Conservation (phyloP, 2,113 vertebrate species). For the Perca flavescens region DNA sequence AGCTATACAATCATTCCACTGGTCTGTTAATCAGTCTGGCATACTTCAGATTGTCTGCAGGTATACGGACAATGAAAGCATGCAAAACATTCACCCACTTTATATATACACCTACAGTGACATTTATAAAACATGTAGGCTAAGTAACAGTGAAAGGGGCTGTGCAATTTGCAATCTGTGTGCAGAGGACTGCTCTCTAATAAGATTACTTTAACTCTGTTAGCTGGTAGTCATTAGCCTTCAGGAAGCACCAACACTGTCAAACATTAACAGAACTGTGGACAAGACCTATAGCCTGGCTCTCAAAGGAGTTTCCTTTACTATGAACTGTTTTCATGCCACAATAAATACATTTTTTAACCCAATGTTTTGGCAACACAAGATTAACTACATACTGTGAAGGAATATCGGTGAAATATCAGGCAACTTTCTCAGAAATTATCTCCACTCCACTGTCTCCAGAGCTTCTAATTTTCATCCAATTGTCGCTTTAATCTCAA, state of each 20-base stretch:
- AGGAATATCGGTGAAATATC: neutral
- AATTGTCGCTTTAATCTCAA: neutral
- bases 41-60: neutral
- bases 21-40: neutral
- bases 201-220: neutral
- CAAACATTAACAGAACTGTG: slow-evolving; percentile 51
- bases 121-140: too few species aligned
- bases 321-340: neutral
- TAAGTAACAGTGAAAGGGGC: neutral
- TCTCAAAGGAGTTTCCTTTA: neutral
- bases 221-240: neutral
- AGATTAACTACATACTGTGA: neutral
- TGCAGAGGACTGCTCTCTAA: neutral
- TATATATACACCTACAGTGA: neutral
- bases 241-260: neutral
- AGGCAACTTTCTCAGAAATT: too few species aligned
- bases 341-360: too few species aligned
- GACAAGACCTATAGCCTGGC: neutral
- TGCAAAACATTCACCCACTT: neutral
- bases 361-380: neutral
- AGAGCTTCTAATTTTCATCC: neutral
- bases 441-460: neutral
- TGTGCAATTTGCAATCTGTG: neutral
- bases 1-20: neutral
- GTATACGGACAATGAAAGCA: neutral